Evolutionary conservation across 2,888 invertebrate species (phyloP), one percentile per base, ranked within the genome.

Genomic region (Nomada flava): DNA sequence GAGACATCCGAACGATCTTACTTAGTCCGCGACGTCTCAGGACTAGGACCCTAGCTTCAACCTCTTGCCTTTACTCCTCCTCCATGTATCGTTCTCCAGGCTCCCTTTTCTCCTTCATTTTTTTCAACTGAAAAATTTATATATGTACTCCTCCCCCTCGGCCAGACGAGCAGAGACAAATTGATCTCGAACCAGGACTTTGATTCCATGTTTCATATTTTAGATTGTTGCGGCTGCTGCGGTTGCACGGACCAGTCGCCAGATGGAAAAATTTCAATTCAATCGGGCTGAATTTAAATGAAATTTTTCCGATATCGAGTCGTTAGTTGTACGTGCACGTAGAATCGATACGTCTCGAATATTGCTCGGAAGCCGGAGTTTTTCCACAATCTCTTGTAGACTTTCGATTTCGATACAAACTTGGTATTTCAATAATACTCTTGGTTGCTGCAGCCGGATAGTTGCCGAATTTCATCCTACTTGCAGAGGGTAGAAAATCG

Each of bases 1-100:
- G 57, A 80, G 79, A 80, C 79, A 67, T 80, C 80, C 80, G 79
- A 73, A 73, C 72, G 80, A 80, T 68, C 67, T 42, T 15, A 20
- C 10, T 52, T 52, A 15, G 11, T 5, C 44, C 53, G 63, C 23
- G 42, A 73, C 67, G 64, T 73, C 59, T 64, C 64, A 42, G 53
- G 53, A 71, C 59, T 70, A 55, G 65, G 72, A 79, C 9, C 55
- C 11, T n/a, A 4, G 5, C 11, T 18, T n/a, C 59, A 9, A 13
- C 15, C 44, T 13, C 7, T 10, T 18, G 15, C 15, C 23, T n/a
- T n/a, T 4, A 13, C 13, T n/a, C 13, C 13, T n/a, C 13, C 59
- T 11, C 26, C 10, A 1, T 1, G 20, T 18, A 15, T n/a, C 47
- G 23, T 20, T n/a, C 26, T 20, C 29, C 52, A 15, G 13, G 47